Percentiles rank a stretch among this genome's conserved stretches.
These are phyloP conservation scores for Cryptophagus acutangulus DNA, from an alignment of 2,888 invertebrate species.

Conservation along the genomic window DNA sequence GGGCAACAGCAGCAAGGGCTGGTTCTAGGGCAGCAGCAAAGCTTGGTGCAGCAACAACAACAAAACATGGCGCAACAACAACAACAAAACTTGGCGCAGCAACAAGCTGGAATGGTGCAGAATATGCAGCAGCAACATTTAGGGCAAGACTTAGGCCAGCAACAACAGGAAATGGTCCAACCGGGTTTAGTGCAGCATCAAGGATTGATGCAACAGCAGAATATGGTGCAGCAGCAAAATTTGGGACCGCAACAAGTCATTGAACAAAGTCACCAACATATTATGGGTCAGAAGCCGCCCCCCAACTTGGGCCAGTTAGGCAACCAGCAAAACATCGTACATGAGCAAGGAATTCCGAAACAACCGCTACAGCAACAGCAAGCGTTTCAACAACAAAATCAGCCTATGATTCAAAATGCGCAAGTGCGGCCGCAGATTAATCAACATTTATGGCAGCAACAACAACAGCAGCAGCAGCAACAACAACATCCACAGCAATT, in stretches of 20 bases:
- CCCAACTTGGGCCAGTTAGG: slow-evolving; percentile 21
- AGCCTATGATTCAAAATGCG: slow-evolving; percentile 41
- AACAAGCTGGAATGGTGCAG: slow-evolving; percentile 10
- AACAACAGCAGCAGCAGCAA: slow-evolving; percentile 35
- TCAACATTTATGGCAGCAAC: slow-evolving; percentile 32
- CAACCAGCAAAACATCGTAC: slow-evolving; percentile 43
- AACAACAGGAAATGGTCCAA: slow-evolving; percentile 26
- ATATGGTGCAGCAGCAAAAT: slow-evolving; percentile 13
- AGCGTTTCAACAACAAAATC: slow-evolving; percentile 43
- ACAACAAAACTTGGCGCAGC: slow-evolving; percentile 34
- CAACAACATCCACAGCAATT: slow-evolving; percentile 47
- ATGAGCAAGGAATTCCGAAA: slow-evolving; percentile 15
- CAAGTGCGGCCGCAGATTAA: slow-evolving; percentile 36
- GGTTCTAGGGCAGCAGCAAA: slow-evolving; percentile 11
- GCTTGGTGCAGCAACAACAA: slow-evolving; percentile 49
- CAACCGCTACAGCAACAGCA: slow-evolving; percentile 15
- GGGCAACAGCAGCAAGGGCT: slow-evolving; percentile 45
- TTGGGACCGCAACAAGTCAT: slow-evolving; percentile 20
- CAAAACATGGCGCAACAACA: slow-evolving; percentile 49
- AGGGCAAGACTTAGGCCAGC: slow-evolving; percentile 33
- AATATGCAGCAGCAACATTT: slow-evolving; percentile 16
- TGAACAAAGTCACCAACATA: slow-evolving; percentile 7
- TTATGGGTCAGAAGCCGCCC: slow-evolving; percentile 12
- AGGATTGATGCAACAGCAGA: slow-evolving; percentile 19
- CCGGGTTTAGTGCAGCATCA: slow-evolving; percentile 14